These are phyloP conservation scores for Vireo altiloquus DNA, from an alignment of 2,113 vertebrate species.

Conservation along the genomic window DNA sequence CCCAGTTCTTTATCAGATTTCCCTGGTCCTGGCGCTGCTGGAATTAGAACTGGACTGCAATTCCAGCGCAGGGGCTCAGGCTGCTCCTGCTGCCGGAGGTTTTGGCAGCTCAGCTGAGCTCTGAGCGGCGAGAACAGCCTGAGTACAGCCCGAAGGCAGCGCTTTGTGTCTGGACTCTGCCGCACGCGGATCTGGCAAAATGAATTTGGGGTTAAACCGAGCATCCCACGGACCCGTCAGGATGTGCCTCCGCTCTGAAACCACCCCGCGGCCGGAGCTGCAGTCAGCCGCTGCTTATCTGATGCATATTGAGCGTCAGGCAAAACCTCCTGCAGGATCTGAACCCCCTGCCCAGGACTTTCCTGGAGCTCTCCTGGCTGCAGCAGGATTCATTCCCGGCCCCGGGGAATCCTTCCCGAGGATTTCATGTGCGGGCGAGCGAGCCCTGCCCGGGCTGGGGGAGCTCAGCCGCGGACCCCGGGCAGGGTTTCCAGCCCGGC, in stretches of 20 bases:
- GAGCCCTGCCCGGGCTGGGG: not conserved
- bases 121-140: not conserved
- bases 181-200: not conserved
- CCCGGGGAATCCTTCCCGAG: not conserved
- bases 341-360: not conserved
- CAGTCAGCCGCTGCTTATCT: not conserved
- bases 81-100: not conserved
- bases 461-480: not conserved
- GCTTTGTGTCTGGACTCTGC: not conserved
- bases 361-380: not conserved
- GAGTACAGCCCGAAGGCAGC: not conserved
- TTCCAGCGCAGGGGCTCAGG: not conserved
- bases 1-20: not conserved
- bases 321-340: not conserved
- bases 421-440: not conserved
- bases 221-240: not conserved
- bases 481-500: slow-evolving; percentile 19
- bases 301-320: not conserved
- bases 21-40: not conserved
- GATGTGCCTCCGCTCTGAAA: not conserved
- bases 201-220: not conserved
- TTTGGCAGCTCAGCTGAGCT: not conserved
- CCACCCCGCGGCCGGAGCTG: not conserved
- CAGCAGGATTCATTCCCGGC: not conserved
- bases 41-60: not conserved